Conservation (phyloP, 64 coral and sea anemone genomes). For the Stylophora pistillata region DNA sequence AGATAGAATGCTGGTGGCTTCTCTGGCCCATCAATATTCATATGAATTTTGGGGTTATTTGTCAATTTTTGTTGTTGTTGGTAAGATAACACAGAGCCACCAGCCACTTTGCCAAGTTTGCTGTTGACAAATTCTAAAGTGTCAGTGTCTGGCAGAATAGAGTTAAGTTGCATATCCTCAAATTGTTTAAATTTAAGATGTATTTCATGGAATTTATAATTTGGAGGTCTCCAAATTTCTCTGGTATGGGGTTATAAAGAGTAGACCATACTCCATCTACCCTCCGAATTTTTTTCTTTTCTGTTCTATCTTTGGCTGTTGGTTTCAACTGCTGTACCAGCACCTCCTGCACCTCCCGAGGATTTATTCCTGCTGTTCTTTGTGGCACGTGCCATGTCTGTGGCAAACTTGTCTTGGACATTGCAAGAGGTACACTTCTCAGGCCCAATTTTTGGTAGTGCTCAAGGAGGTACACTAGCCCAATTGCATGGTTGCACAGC, state of each 20-base stretch:
- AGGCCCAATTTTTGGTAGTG: conserved; percentile 56
- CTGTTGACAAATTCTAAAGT: conserved; percentile 29
- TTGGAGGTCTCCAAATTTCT: conserved; percentile 17
- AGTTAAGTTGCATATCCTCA: conserved; percentile 52
- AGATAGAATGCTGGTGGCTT: conserved; percentile 31
- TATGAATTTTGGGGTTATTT: conserved; percentile 47
- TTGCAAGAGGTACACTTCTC: conserved; percentile 55
- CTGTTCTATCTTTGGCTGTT: neutral
- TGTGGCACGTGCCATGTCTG: too few relatives aligned
- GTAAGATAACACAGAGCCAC: conserved; percentile 38
- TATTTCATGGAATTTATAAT: conserved; percentile 41
- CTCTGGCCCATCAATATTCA: conserved; percentile 41
- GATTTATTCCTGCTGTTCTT: conserved; percentile 48
- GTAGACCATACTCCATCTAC: conserved; percentile 57
- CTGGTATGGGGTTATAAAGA: conserved; percentile 41
- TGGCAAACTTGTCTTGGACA: conserved; percentile 59
- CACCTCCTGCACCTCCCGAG: conserved; percentile 29
- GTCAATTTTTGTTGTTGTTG: conserved; percentile 47
- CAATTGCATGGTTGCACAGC: conserved; percentile 58
- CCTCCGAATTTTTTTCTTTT: conserved; percentile 31
- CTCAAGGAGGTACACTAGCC: conserved; percentile 30
- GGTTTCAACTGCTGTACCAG: conserved; percentile 41
- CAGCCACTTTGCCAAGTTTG: conserved; percentile 32
- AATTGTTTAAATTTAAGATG: conserved; percentile 31
- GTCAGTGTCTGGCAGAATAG: conserved; percentile 44